phyloP scores from a whole-genome alignment of 1,140 invertebrate genomes.

The Eueides isabella region DNA sequence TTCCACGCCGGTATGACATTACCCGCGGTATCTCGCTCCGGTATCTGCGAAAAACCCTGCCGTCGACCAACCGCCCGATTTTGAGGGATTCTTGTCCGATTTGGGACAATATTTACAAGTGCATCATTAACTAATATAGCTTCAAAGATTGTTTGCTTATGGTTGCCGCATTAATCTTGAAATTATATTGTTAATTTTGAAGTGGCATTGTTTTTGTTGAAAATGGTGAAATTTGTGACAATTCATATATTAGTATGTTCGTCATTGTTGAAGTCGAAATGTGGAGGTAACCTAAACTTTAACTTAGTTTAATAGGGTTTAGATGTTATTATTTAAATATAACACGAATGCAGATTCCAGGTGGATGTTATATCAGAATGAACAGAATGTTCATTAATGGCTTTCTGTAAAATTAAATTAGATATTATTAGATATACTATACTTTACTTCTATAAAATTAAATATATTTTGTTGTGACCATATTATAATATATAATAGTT shows the following conservation, averaged over 20 bases:
- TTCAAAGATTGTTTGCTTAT: neutral
- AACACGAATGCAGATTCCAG: neutral
- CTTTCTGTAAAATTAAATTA: neutral
- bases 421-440: too few species aligned
- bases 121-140: slow-evolving; percentile 2
- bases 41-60: slow-evolving; percentile 87
- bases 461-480: neutral
- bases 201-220: slow-evolving; percentile 11
- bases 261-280: neutral
- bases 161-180: neutral
- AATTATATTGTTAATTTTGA: slow-evolving; percentile 22
- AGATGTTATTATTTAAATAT: neutral
- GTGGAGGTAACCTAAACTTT: neutral
- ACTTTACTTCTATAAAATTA: neutral
- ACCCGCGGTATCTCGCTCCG: slow-evolving; percentile 93
- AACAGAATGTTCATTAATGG: neutral
- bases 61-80: slow-evolving; percentile 67
- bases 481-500: neutral
- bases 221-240: neutral
- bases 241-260: neutral
- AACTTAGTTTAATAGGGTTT: neutral
- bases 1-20: slow-evolving; percentile 96
- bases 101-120: slow-evolving; percentile 19
- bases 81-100: slow-evolving; percentile 44
- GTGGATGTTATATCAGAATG: too few species aligned